Base-by-base conservation (phyloP, 92 coral and sea anemone genomes). In the Parazoanthus swiftii region DNA sequence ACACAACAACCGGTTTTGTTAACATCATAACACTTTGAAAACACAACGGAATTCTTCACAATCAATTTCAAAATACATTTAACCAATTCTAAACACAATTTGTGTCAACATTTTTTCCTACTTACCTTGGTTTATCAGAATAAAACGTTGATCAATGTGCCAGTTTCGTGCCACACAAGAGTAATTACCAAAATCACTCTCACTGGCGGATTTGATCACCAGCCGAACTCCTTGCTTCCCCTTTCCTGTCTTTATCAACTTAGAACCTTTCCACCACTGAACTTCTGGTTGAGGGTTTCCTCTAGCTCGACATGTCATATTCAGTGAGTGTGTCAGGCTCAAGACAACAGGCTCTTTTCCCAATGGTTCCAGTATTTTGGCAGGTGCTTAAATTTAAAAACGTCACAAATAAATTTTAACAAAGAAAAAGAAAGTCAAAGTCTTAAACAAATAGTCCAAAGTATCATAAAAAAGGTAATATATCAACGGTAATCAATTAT, bases 221-320 rank as follows among this genome's bases (percentile, higher is more conserved):
- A 94, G 85, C 38, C n/a, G 35, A 50, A 91, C 85, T 18, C 26
- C 78, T 8, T 70, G 23, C 18, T 36, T 85, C 37, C 88, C 91
- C 48, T 50, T 79, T 8, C 90, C 91, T 39, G 15, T 65, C 37
- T 38, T 51, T 3, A 89, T 56, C 1, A 68, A 18, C 79, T 80
- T 26, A 21, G 73, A 25, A 33, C 82, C 85, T 48, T 74, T 89
- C 77, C 58, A 43, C 98, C 98, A 94, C 18, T 85, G 73, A 9
- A 94, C 91, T 20, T 46, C 81, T 70, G 98, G 98, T 68, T 85
- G 18, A 14, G 98, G 98, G 38, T 94, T 94, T n/a, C 98, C 98
- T 56, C 68, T 89, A 8, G 98, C 98, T 36, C 23, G 58, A n/a
- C 98, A 95, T 4, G 92, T 91, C 42, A 43, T 18, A 68, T 93